phyloP scores from a whole-genome alignment of 2,113 vertebrate species.

The Saiga tatarica region DNA sequence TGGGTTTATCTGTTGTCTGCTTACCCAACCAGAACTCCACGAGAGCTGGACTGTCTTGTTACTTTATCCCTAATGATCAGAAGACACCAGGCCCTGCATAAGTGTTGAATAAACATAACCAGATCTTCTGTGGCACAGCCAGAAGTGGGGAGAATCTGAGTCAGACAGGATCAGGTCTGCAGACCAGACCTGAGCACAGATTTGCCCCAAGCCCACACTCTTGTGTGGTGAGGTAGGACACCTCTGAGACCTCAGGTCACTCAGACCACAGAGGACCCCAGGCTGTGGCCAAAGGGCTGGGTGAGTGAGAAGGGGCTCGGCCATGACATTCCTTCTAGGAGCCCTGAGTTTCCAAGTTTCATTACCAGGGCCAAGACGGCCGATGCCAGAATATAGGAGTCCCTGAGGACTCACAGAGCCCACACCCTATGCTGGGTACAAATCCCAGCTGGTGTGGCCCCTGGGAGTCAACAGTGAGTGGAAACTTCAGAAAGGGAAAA shows the following conservation, averaged over 20 bases:
- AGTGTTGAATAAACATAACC: background rate
- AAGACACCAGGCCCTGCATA: background rate
- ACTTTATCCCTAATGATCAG: background rate
- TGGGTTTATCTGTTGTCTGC: accelerated
- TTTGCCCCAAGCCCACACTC: background rate
- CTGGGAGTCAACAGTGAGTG: slow-evolving; percentile 36
- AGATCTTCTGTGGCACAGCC: background rate
- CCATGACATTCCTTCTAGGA: background rate
- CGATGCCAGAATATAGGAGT: background rate
- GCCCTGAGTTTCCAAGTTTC: background rate
- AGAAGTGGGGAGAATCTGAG: background rate
- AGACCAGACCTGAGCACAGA: background rate
- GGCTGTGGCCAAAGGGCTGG: background rate
- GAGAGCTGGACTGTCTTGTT: background rate
- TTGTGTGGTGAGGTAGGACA: background rate
- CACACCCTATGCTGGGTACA: background rate
- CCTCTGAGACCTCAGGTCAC: background rate
- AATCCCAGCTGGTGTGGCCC: slow-evolving; percentile 21
- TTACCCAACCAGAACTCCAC: background rate
- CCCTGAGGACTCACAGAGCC: background rate
- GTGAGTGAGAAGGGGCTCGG: background rate
- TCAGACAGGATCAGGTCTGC: background rate
- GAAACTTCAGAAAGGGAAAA: slow-evolving; percentile 67
- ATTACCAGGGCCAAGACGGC: background rate
- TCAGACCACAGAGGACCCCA: background rate